phyloP scores from a whole-genome alignment of 1,140 invertebrate species.

The Phthorimaea operculella region DNA sequence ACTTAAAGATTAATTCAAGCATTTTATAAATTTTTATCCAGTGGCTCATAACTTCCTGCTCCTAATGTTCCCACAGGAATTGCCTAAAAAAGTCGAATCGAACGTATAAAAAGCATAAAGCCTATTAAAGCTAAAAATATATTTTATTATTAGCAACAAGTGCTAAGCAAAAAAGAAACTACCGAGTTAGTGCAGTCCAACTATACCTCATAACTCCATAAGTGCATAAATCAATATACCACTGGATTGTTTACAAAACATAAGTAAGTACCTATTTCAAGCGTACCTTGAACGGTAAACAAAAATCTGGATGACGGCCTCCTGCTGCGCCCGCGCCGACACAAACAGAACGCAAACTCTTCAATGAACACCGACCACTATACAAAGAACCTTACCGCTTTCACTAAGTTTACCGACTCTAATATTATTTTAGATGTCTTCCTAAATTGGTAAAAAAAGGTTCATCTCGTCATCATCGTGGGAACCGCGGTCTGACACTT shows the following conservation, averaged over 20 bases:
- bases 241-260: conserved; percentile 1
- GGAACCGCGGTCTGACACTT: conserved; percentile 6
- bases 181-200: no score
- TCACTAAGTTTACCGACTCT: neutral
- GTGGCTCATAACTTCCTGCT: no score
- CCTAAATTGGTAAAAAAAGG: neutral
- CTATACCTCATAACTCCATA: no score
- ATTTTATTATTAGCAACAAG: no score
- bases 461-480: conserved; percentile 6
- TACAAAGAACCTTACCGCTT: conserved; percentile 3
- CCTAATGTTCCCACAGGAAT: no score
- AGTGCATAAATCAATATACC: neutral
- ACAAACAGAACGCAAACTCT: conserved; percentile 7
- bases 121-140: no score
- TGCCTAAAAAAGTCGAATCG: no score
- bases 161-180: no score
- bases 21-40: no score
- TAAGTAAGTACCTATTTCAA: neutral
- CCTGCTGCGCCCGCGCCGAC: conserved; percentile 15
- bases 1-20: no score
- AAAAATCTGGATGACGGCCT: conserved; percentile 10
- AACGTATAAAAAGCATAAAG: no score
- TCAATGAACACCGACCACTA: conserved; percentile 1
- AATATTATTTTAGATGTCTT: neutral
- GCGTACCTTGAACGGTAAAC: conserved; percentile 5